Conservation (phyloP, 2,888 invertebrate genomes). For the Ceraclea dissimilis region DNA sequence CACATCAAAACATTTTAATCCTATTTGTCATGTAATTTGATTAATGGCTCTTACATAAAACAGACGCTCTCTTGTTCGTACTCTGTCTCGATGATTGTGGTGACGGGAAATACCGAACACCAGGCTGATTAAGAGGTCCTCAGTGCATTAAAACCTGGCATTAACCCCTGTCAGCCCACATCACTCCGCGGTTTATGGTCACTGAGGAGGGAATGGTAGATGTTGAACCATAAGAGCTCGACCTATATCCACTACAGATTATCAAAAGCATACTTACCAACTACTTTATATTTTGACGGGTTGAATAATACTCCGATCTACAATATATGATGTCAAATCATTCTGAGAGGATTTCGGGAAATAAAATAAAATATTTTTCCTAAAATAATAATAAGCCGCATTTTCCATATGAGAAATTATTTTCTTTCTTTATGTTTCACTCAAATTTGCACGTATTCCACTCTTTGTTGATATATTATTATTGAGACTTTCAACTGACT, state of each 20-base stretch:
- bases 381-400: no score
- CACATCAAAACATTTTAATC: constrained; percentile 1
- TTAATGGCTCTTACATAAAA: constrained; percentile 1
- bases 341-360: no score
- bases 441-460: no score
- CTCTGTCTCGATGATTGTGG: not conserved
- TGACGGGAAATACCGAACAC: constrained; percentile 1
- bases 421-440: no score
- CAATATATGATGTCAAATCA: no score
- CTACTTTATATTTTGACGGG: no score
- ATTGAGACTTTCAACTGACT: no score
- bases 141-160: constrained; percentile 11
- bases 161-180: constrained; percentile 16
- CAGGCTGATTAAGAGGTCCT: constrained; percentile 10
- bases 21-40: not conserved
- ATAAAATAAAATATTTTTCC: no score
- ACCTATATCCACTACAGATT: not conserved
- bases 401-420: no score
- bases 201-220: not conserved
- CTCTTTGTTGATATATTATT: no score
- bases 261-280: no score
- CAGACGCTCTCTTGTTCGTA: not conserved
- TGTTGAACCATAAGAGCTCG: not conserved
- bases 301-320: no score
- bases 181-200: constrained; percentile 3